Evolutionary conservation across 1,140 invertebrate species (phyloP).

Genomic region (Aethina tumida): DNA sequence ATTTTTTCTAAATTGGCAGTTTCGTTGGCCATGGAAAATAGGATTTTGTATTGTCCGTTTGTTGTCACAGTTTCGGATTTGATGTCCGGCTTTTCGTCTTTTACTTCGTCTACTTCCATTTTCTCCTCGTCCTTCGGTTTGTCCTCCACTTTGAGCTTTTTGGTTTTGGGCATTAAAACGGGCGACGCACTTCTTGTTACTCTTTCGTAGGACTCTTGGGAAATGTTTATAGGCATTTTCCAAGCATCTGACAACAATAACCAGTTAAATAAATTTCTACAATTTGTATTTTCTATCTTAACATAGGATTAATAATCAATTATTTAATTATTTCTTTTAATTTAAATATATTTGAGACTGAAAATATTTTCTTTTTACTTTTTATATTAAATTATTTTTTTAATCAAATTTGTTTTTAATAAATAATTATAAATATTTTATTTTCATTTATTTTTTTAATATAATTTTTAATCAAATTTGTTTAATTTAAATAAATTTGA

Average conservation of each 20-base stretch:
- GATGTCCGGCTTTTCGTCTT: constrained; percentile 30
- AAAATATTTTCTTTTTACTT: too few species aligned
- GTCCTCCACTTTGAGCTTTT: constrained; percentile 38
- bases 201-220: constrained; percentile 74
- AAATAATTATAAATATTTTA: too few species aligned
- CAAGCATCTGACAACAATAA: constrained; percentile 67
- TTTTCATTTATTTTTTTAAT: too few species aligned
- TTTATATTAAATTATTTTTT: too few species aligned
- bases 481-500: too few species aligned
- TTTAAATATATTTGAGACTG: constrained; percentile 1
- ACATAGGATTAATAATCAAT: not conserved
- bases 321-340: not conserved
- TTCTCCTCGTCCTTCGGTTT: constrained; percentile 19
- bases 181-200: constrained; percentile 53
- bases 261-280: too few species aligned
- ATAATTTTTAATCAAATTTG: too few species aligned
- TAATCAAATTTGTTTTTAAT: too few species aligned
- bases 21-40: constrained; percentile 39
- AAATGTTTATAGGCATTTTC: constrained; percentile 84
- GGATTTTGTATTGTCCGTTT: constrained; percentile 41
- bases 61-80: constrained; percentile 34
- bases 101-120: constrained; percentile 28
- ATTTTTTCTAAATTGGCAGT: constrained; percentile 28
- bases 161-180: constrained; percentile 38
- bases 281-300: not conserved